phyloP scores from a whole-genome alignment of 2,113 vertebrate genomes.

The Urocynchramus pylzowi region DNA sequence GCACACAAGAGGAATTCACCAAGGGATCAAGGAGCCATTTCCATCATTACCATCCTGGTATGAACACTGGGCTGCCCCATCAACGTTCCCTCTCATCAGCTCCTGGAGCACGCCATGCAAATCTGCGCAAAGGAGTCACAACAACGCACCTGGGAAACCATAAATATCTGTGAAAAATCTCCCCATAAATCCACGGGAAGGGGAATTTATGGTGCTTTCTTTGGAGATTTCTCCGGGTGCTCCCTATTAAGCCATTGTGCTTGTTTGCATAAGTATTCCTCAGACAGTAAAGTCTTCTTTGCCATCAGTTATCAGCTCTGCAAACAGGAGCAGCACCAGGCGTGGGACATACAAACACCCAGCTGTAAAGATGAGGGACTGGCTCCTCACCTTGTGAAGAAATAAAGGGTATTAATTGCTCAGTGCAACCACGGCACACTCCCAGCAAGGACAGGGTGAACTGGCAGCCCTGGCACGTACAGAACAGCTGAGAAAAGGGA shows the following conservation, averaged over 20 bases:
- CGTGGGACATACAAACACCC: background rate
- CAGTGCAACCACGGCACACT: background rate
- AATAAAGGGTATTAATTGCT: background rate
- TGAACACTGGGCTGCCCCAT: background rate
- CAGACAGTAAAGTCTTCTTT: slow-evolving; percentile 13
- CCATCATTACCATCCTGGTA: background rate
- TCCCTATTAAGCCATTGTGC: slow-evolving; percentile 44
- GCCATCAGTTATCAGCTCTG: background rate
- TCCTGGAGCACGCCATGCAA: background rate
- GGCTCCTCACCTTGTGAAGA: background rate
- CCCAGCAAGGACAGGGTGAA: background rate
- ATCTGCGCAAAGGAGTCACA: slow-evolving; percentile 14
- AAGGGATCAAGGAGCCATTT: background rate
- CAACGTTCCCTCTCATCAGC: background rate
- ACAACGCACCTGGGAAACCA: background rate
- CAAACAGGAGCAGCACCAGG: background rate
- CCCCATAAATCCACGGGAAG: slow-evolving; percentile 25
- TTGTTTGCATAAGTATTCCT: slow-evolving; percentile 59
- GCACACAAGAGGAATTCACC: background rate
- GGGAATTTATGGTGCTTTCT: slow-evolving; percentile 31
- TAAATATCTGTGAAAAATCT: slow-evolving; percentile 53
- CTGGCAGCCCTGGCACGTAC: background rate
- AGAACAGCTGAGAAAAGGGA: background rate
- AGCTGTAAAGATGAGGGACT: slow-evolving; percentile 25
- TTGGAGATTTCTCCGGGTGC: slow-evolving; percentile 44